These are phyloP conservation scores for Xiphophorus birchmanni DNA, from an alignment of 2,797 vertebrate genomes.

Conservation along the genomic window DNA sequence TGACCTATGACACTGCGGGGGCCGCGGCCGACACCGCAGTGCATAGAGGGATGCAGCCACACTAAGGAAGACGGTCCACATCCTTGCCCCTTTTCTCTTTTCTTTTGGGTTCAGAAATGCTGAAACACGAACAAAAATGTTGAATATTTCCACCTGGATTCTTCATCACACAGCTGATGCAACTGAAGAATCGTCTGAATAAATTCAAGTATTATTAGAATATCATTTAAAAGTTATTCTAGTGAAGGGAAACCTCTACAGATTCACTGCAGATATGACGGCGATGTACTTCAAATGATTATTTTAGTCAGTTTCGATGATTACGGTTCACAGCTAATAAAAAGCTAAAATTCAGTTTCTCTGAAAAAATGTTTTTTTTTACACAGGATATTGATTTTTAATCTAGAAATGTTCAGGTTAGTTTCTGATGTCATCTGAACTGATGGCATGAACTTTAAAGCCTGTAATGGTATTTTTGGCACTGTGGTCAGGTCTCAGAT, in stretches of 20 bases:
- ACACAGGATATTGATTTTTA: neutral
- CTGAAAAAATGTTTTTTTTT: neutral
- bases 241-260: neutral
- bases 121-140: constrained; percentile 17
- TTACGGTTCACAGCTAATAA: neutral
- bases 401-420: neutral
- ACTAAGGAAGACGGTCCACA: constrained; percentile 13
- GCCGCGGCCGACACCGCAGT: constrained; percentile 30
- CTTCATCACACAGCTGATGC: constrained; percentile 28
- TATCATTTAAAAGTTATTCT: neutral
- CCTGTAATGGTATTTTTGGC: neutral
- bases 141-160: constrained; percentile 22
- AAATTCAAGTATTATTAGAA: neutral
- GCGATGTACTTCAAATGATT: neutral
- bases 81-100: neutral
- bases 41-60: constrained; percentile 28
- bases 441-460: neutral
- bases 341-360: neutral
- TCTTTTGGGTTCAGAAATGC: neutral
- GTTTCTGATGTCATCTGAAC: neutral
- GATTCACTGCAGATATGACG: neutral
- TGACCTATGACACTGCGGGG: constrained; percentile 37
- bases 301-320: neutral
- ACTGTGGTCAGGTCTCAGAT: neutral
- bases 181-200: neutral